Evolutionary conservation across 2,113 vertebrate species (phyloP).

Genomic region (Ctenodactylus gundi): DNA sequence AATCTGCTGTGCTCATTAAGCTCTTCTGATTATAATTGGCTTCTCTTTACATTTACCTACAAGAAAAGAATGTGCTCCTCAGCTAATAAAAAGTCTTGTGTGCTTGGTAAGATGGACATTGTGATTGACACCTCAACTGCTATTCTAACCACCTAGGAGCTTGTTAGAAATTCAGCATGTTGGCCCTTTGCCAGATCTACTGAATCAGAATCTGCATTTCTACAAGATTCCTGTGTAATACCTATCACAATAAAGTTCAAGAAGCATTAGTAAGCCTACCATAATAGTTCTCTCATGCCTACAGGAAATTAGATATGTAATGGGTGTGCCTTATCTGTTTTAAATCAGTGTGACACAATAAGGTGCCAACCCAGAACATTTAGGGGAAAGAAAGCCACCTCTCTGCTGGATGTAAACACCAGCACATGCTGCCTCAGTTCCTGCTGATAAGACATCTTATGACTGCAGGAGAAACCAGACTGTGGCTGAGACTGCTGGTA

Average conservation of each 20-base stretch:
- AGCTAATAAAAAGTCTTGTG: constrained; percentile 54
- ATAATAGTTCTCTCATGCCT: neutral
- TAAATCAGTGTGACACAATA: neutral
- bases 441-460: neutral
- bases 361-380: neutral
- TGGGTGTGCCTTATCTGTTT: neutral
- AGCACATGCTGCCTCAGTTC: neutral
- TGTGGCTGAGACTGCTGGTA: neutral
- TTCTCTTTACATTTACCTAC: constrained; percentile 62
- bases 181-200: constrained; percentile 7
- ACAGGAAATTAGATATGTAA: neutral
- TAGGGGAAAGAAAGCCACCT: neutral
- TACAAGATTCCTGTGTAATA: constrained; percentile 43
- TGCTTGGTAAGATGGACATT: constrained; percentile 38
- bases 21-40: constrained; percentile 61
- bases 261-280: constrained; percentile 37
- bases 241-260: constrained; percentile 23
- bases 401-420: neutral
- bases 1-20: constrained; percentile 56
- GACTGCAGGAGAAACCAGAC: neutral
- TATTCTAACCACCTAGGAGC: constrained; percentile 40
- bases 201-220: constrained; percentile 53
- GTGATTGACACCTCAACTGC: constrained; percentile 41
- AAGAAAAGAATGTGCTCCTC: constrained; percentile 44
- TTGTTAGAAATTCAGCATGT: constrained; percentile 47